A percentile compares a stretch with the other conserved stretches of the same genome.
Conservation (phyloP, 1,140 invertebrate genomes). For the Globodera ellingtonae region DNA sequence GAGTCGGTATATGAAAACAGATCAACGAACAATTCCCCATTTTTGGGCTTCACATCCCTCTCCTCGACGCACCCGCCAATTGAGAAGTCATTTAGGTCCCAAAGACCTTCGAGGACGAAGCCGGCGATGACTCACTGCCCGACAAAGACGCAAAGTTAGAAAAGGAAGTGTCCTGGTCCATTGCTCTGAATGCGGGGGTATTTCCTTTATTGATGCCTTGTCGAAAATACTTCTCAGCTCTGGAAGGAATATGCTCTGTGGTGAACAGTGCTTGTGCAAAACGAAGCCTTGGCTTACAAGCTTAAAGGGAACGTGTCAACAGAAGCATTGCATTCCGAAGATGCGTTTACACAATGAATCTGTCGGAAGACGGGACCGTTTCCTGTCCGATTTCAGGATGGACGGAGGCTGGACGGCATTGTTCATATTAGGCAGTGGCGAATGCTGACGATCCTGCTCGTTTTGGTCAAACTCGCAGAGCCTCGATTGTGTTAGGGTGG, state of each 20-base stretch:
- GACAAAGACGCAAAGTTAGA: conserved; percentile 33
- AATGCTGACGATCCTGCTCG: background rate
- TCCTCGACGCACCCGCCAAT: background rate
- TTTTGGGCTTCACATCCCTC: background rate
- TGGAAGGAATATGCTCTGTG: conserved; percentile 35
- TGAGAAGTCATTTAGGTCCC: background rate
- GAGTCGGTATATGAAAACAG: background rate
- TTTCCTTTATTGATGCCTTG: background rate
- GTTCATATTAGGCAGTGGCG: conserved; percentile 11
- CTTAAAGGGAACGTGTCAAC: conserved; percentile 7
- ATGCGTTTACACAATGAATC: conserved; percentile 11
- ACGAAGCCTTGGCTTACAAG: conserved; percentile 28
- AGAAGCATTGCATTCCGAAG: too few species aligned
- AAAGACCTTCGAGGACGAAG: conserved; percentile 3
- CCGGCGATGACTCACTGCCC: conserved; percentile 26
- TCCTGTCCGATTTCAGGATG: conserved; percentile 25
- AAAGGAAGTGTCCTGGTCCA: conserved; percentile 33
- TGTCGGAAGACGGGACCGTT: conserved; percentile 5
- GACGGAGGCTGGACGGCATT: background rate
- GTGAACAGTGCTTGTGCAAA: conserved; percentile 29
- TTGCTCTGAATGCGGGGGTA: conserved; percentile 16
- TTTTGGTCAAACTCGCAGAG: background rate
- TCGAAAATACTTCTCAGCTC: conserved; percentile 31
- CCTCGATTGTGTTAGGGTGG: background rate
- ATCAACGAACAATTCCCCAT: background rate